phyloP scores from a whole-genome alignment of 2,888 invertebrate genomes.

The Oscheius sp. region DNA sequence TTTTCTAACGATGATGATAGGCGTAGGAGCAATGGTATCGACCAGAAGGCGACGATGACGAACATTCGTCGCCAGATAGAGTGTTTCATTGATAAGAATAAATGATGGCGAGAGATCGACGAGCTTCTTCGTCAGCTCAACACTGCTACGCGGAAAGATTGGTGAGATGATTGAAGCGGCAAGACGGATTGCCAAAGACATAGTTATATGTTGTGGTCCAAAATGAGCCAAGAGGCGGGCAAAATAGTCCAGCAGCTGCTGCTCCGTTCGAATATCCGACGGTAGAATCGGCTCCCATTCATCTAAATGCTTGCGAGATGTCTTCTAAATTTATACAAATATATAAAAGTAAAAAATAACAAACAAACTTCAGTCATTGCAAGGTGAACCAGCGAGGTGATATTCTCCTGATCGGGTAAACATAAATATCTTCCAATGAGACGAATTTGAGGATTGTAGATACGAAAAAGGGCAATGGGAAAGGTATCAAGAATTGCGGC shows the following conservation, averaged over 20 bases:
- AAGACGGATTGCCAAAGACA: constrained; percentile 17
- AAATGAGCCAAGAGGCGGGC: constrained; percentile 9
- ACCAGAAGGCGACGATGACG: constrained; percentile 17
- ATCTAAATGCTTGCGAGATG: constrained; percentile 4
- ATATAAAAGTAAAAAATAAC: not conserved
- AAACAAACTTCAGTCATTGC: not conserved
- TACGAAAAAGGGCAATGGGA: constrained; percentile 17
- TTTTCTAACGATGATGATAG: not conserved
- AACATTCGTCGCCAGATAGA: constrained; percentile 6
- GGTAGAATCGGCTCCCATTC: constrained; percentile 20
- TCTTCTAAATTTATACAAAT: not conserved
- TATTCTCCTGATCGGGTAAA: constrained; percentile 2
- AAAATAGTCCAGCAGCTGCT: constrained; percentile 17
- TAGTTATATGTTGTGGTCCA: constrained; percentile 23
- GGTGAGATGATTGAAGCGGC: not conserved
- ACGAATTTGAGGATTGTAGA: constrained; percentile 18
- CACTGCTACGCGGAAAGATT: not conserved
- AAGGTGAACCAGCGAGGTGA: constrained; percentile 6
- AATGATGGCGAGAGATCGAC: constrained; percentile 9
- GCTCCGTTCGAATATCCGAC: constrained; percentile 20
- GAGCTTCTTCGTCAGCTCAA: constrained; percentile 1
- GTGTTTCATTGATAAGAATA: constrained; percentile 12
- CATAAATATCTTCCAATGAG: constrained; percentile 7
- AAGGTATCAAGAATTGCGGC: not conserved
- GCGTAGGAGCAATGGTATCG: constrained; percentile 9